Percentiles rank a stretch among this genome's conserved stretches.
Conservation (phyloP, 2,113 vertebrate genomes). For the Ivindomyrus marchei region DNA sequence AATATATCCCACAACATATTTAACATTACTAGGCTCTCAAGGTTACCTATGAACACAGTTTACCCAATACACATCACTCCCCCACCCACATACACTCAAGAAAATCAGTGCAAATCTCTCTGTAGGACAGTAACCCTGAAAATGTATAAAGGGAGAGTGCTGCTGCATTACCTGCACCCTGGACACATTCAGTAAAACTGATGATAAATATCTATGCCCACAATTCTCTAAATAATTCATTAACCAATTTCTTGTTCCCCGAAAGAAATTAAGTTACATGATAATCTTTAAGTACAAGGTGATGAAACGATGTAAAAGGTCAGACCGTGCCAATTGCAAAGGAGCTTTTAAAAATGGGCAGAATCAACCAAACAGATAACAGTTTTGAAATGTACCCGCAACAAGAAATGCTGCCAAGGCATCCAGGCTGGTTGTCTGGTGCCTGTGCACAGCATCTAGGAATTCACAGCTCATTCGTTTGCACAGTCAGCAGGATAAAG, state of each 20-base stretch:
- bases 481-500: background rate
- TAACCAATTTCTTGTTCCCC: background rate
- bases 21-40: background rate
- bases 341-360: background rate
- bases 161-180: background rate
- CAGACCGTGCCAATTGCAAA: background rate
- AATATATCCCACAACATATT: background rate
- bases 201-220: background rate
- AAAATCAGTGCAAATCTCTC: background rate
- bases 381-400: background rate
- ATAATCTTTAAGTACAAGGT: background rate
- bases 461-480: background rate
- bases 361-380: background rate
- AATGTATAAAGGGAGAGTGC: background rate
- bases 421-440: background rate
- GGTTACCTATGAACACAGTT: background rate
- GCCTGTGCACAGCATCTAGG: background rate
- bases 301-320: background rate
- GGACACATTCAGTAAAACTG: background rate
- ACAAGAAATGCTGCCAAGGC: background rate
- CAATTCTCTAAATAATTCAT: background rate
- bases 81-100: background rate
- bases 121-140: background rate
- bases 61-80: background rate
- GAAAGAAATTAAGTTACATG: background rate